These are phyloP conservation scores for Lepetodrilus schrolli DNA, from an alignment of 2,888 invertebrate species.

Conservation along the genomic window DNA sequence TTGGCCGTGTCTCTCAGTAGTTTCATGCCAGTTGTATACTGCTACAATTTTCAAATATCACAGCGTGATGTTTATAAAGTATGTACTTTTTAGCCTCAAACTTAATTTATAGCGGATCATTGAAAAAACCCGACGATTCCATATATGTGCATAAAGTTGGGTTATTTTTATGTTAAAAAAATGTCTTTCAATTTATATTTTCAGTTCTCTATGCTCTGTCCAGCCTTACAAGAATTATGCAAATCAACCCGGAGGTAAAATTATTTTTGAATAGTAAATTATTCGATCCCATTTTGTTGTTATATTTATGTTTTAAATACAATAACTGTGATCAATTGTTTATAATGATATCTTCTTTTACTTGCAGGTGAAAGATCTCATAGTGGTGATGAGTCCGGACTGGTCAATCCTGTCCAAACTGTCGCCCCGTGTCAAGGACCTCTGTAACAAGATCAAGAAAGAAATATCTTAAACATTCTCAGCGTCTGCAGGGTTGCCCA, in stretches of 20 bases:
- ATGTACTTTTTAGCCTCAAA: too few relatives aligned
- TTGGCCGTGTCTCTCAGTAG: background rate
- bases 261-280: background rate
- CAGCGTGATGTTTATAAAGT: too few relatives aligned
- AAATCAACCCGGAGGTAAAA: constrained; percentile 10
- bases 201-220: constrained; percentile 12
- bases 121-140: too few relatives aligned
- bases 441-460: constrained; percentile 39
- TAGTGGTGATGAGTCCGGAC: constrained; percentile 45
- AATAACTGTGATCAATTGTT: background rate
- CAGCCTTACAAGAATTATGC: constrained; percentile 3
- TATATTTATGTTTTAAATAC: too few relatives aligned
- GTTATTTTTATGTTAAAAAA: too few relatives aligned
- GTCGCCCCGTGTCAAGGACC: constrained; percentile 33
- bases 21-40: too few relatives aligned
- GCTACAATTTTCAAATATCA: too few relatives aligned
- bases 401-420: constrained; percentile 39
- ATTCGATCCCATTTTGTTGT: too few relatives aligned
- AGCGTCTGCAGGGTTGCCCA: too few relatives aligned
- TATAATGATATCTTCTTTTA: background rate
- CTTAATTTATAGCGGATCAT: too few relatives aligned
- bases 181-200: background rate
- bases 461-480: background rate
- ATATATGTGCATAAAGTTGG: too few relatives aligned
- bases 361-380: constrained; percentile 52